Base-by-base conservation (phyloP, 2,888 invertebrate genomes). In the Archips xylosteana region DNA sequence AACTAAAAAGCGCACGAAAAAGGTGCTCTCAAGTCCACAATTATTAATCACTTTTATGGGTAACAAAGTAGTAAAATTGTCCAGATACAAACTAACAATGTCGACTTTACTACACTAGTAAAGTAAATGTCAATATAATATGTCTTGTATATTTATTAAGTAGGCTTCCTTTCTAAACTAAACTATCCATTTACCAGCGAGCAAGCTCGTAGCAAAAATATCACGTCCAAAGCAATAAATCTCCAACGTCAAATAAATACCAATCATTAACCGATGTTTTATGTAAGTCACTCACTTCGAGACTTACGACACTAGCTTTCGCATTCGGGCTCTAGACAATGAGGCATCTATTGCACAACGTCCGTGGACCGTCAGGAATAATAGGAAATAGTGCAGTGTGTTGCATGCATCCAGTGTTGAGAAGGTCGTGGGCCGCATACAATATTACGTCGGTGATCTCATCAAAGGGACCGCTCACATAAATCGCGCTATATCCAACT, bases 381-480 rank as follows among this genome's bases (percentile, higher is more conserved):
- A 92, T 93, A 92, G 94, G 92, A 94, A 93, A 91, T 90, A 90
- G 91, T 93, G 89, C 92, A 92, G 88, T 85, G 82, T 86, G 87
- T 81, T 89, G 87, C 89, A 88, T 86, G 91, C 89, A 88, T 87
- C 87, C 88, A 88, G 87, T 90, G 91, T 91, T 85, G 89, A 89
- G 89, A 90, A 91, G 91, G 92, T 87, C 90, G 89, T 85, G 84
- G 85, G 85, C 85, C 84, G 93, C 92, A 94, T 94, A 92, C 93
- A 91, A 91, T 93, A 91, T 91, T 88, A 54, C 78, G 79, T 80
- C 86, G 88, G 85, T 94, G 94, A 94, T 92, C 89, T 94, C 94
- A 94, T 94, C 90, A 95, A 95, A 91, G 89, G 89, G 86, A 89
- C 95, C 93, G 94, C 94, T 91, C 91, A 87, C 88, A 92, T 94